Base-by-base conservation (phyloP, 1,140 invertebrate genomes). In the Brachionus koreanus region DNA sequence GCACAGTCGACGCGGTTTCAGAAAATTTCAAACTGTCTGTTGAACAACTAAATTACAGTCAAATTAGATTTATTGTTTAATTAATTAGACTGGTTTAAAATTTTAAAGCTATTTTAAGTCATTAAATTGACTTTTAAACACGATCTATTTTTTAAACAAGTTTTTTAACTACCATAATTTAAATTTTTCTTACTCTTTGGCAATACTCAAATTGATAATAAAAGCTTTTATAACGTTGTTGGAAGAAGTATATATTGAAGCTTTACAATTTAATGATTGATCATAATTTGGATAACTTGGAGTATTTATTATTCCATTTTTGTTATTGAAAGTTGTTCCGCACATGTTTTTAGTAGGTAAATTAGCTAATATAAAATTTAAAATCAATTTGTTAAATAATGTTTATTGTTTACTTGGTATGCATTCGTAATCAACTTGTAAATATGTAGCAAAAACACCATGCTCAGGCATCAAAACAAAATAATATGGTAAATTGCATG, bases 201-300 rank as follows among this genome's bases (percentile, higher is more conserved):
- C 42, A 79, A 79, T 61, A 33, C 49, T 43, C 19, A 79, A 25
- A 12, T 57, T 43, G 57, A 79, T 57, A 3, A 79, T 79, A 33
- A 29, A 79, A 25, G 76, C 76, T 79, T 79, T 79, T 13, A 79
- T 79, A 13, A 79, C 61, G 2, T 19, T 42, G 29, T 35, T 43
- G 13, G 25, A n/a, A 19, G 23, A 12, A 13, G 76, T 61, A n/a
- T 10, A 16, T 13, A 79, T 79, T 61, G 33, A 33, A 12, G 76
- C 49, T 19, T 79, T 79, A 12, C 76, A 79, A 25, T 61, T 65
- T 43, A 65, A 61, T 57, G 49, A 61, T 43, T 57, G 29, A 65
- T 79, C 76, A 79, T 79, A 79, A 65, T 3, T 65, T 19, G 76
- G 76, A 65, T 79, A 79, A 43, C 33, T 79, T 57, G 76, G 76